Base-by-base conservation (phyloP, 2,113 vertebrate genomes). In the Zosterops japonicus region DNA sequence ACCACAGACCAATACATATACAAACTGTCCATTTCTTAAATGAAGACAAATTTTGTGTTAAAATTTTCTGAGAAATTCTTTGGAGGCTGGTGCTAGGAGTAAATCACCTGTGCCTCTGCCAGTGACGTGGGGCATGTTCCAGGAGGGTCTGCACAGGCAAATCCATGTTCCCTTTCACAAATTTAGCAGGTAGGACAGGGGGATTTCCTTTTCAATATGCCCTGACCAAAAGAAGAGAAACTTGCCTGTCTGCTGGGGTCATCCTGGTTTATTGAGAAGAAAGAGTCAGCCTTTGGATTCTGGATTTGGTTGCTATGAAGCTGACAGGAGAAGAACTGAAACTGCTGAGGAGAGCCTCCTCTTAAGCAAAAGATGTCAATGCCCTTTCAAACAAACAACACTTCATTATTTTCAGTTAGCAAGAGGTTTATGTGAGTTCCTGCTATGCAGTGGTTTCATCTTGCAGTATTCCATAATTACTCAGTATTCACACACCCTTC, bases 241-340 rank as follows among this genome's bases (percentile, higher is more conserved):
- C 28, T 23, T 80, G 22, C 21, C 44, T 75, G 3, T 77, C 47
- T 69, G 28, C 50, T 13, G 5, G 14, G 60, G 14, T 72, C 31
- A 76, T 75, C 46, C 31, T 56, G 8, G 47, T 70, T 90, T 67
- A 70, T 52, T 83, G 36, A 77, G 35, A 80, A 72, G 55, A 61
- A 68, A 41, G 33, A 55, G 9, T 80, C 70, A 80, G 11, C 52
- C 70, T 77, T 78, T 92, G 80, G 52, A 41, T 92, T 84, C 80
- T 81, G 46, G 68, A 65, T 87, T 91, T 82, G 29, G 31, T 81
- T 91, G 80, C 59, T 76, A 14, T 55, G 44, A 94, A 69, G 75
- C 74, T 76, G 47, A 35, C 13, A 55, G 31, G 41, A 81, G 56
- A 93, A 93, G 92, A 97, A 95, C 77, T 88, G 56, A 95, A 97